A percentile compares a stretch with the other conserved stretches of the same genome.
phyloP scores from a whole-genome alignment of 2,113 vertebrate species.

The Kryptolebias marmoratus region DNA sequence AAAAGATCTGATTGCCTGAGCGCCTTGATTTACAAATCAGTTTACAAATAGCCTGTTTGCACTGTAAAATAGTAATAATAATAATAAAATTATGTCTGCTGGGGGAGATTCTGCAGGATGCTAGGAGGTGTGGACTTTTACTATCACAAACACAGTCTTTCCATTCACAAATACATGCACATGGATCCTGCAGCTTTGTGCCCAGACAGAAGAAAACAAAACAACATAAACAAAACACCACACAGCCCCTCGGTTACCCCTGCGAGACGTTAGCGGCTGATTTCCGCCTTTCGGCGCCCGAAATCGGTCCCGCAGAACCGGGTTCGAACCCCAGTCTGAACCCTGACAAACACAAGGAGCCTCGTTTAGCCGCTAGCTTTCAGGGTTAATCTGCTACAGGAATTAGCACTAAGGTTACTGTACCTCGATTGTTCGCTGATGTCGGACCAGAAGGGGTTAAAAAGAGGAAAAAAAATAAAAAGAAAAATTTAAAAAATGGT shows the following conservation, averaged over 20 bases:
- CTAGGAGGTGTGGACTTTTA: slow-evolving; percentile 43
- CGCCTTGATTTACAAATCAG: not conserved
- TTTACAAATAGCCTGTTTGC: not conserved
- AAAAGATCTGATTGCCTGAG: too few relatives aligned
- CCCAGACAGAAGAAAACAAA: slow-evolving; percentile 24
- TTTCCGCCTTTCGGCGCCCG: slow-evolving; percentile 18
- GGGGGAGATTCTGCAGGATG: not conserved
- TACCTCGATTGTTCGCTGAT: slow-evolving; percentile 80
- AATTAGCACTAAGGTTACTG: slow-evolving; percentile 56
- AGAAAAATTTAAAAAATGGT: slow-evolving; percentile 57
- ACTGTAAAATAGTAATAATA: too few relatives aligned
- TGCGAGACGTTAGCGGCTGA: slow-evolving; percentile 5
- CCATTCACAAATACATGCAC: slow-evolving; percentile 58
- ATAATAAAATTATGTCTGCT: too few relatives aligned
- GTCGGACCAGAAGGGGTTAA: slow-evolving; percentile 79
- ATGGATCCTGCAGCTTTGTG: slow-evolving; percentile 30
- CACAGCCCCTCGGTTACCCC: not conserved
- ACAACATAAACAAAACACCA: not conserved
- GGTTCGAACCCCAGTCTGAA: not conserved
- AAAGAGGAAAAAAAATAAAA: slow-evolving; percentile 6
- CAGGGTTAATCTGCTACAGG: too few relatives aligned
- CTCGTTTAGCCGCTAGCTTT: not conserved
- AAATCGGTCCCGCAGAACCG: not conserved
- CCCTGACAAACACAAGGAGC: not conserved
- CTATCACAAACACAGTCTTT: slow-evolving; percentile 26